Evolutionary conservation across 2,113 vertebrate genomes (phyloP).

Genomic region (Indicator maculatus): DNA sequence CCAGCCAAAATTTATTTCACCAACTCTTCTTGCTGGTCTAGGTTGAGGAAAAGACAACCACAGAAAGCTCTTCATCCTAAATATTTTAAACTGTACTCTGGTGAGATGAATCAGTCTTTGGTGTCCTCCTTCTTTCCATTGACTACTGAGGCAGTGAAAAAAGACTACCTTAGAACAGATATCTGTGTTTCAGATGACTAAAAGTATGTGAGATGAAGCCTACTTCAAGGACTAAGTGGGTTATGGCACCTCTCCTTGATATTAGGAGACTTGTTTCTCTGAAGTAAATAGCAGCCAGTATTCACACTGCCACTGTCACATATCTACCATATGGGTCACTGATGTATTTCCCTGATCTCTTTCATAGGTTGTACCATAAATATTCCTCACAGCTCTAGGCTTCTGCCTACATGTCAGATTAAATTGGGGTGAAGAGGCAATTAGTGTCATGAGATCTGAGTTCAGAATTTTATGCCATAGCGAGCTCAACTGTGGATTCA

Average conservation of each 20-base stretch:
- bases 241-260: neutral
- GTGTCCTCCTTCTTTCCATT: neutral
- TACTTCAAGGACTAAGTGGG: neutral
- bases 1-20: neutral
- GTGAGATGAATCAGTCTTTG: neutral
- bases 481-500: constrained; percentile 47
- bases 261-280: neutral
- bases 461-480: constrained; percentile 52
- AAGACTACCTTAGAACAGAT: neutral
- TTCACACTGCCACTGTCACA: neutral
- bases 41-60: neutral
- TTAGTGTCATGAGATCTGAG: constrained; percentile 41
- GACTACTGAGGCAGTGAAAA: neutral
- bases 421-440: constrained; percentile 51
- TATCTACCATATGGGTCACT: neutral
- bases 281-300: neutral
- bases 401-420: neutral
- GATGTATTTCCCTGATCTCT: neutral
- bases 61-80: neutral
- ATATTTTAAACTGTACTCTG: neutral
- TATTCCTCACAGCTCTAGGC: neutral
- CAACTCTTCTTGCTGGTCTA: neutral
- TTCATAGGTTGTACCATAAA: neutral
- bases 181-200: neutral
- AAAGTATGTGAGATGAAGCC: neutral